Evolutionary conservation across 2,797 vertebrate genomes (phyloP).

Genomic region (Acrossocheilus wenchowensis): DNA sequence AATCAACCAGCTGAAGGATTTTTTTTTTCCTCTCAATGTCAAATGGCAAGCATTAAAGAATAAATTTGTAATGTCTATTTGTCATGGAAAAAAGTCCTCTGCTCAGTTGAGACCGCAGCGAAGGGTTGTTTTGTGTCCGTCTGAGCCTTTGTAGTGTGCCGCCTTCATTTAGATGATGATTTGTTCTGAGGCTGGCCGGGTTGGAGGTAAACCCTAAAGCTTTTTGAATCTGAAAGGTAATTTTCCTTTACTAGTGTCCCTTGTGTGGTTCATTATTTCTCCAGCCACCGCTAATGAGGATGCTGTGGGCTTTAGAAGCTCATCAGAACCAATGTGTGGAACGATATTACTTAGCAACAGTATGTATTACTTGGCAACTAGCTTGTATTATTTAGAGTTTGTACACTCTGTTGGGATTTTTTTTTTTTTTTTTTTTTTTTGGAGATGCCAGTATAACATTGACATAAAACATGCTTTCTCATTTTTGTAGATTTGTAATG

Average conservation of each 20-base stretch:
- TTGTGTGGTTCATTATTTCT: slow-evolving; percentile 81
- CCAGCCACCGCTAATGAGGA: slow-evolving; percentile 77
- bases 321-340: slow-evolving; percentile 78
- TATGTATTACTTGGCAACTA: slow-evolving; percentile 73
- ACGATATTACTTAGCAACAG: slow-evolving; percentile 83
- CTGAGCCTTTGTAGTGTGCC: slow-evolving; percentile 33
- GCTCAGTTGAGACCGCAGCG: not conserved
- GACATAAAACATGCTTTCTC: not conserved
- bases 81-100: not conserved
- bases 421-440: slow-evolving; percentile 2
- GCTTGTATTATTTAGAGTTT: slow-evolving; percentile 15
- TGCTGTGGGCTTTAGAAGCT: slow-evolving; percentile 82
- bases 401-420: slow-evolving; percentile 3
- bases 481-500: not conserved
- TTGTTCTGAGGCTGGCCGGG: slow-evolving; percentile 23
- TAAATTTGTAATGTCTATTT: not conserved
- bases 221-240: slow-evolving; percentile 67
- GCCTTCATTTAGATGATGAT: slow-evolving; percentile 46
- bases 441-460: not conserved
- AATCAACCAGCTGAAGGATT: not conserved
- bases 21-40: not conserved
- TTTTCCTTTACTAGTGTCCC: slow-evolving; percentile 76
- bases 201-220: slow-evolving; percentile 53
- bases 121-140: not conserved
- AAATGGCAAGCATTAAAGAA: not conserved